phyloP scores from a whole-genome alignment of 1,140 invertebrate species.

The Antheraea mylitta region DNA sequence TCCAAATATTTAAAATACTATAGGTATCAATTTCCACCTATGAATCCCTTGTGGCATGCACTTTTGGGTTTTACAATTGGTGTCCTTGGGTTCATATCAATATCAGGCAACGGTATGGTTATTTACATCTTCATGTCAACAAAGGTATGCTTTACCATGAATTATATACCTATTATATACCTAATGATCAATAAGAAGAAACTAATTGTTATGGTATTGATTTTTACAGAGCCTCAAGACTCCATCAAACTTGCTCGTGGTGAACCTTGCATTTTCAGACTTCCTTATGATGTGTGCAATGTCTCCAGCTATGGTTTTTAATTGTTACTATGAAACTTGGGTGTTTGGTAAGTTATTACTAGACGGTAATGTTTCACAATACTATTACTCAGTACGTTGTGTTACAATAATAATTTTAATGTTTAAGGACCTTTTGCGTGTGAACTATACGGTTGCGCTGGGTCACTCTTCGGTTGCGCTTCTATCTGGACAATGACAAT shows the following conservation, averaged over 20 bases:
- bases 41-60: conserved; percentile 84
- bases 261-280: conserved; percentile 93
- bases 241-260: conserved; percentile 90
- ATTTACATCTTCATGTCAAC: conserved; percentile 88
- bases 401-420: neutral
- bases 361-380: neutral
- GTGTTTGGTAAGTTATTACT: conserved; percentile 81
- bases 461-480: conserved; percentile 89
- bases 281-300: conserved; percentile 93
- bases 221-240: conserved; percentile 82
- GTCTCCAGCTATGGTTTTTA: conserved; percentile 91
- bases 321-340: conserved; percentile 93
- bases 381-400: neutral
- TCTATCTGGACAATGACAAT: conserved; percentile 93
- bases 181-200: neutral
- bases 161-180: neutral
- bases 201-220: neutral
- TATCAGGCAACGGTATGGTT: conserved; percentile 91
- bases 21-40: conserved; percentile 82
- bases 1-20: neutral
- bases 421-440: conserved; percentile 86
- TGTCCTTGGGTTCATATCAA: conserved; percentile 82
- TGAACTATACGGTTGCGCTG: conserved; percentile 89
- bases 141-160: conserved; percentile 46
- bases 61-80: conserved; percentile 82